Base-by-base conservation (phyloP, 2,113 vertebrate species). In the Barnardius zonarius region DNA sequence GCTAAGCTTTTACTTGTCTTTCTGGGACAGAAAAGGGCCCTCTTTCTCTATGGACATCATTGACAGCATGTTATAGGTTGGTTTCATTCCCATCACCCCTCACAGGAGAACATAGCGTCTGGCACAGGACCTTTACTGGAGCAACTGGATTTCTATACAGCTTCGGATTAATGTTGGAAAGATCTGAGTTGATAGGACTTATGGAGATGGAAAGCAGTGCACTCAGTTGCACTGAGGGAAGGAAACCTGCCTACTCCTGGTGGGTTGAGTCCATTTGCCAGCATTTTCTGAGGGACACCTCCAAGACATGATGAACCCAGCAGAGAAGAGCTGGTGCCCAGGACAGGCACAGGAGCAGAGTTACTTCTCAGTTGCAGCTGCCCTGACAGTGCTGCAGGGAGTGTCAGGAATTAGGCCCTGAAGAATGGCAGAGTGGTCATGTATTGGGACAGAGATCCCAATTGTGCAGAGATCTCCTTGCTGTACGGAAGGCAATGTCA, bases 401-500 rank as follows among this genome's bases (percentile, higher is more conserved):
- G 27, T 17, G 30, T 31, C 77, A 79, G 70, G 23, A 78, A 43
- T 62, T 22, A 39, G 39, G 37, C 75, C 57, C 30, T 79, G 67
- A 35, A 51, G 46, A 24, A 61, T 19, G n/a, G 30, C 12, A 61
- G 66, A 23, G 33, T 33, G 17, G 10, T 8, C 0, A 0, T 72
- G 25, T 13, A 82, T 79, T 49, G 39, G 51, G 19, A 76, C 48
- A 87, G n/a, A 37, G n/a, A n/a, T n/a, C n/a, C n/a, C n/a, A n/a
- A n/a, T n/a, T 0, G 0, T 31, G 6, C 3, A 22, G 33, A 17
- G 33, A 66, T 30, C 46, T 49, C 10, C 57, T 68, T 62, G 22
- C 13, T 87, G 18, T 52, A 41, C 61, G 51, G 67, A 75, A 84
- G 80, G 28, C 39, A 81, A 19, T 5, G 27, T 35, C 57, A 79